Evolutionary conservation across 2,888 invertebrate genomes (phyloP).

Genomic region (Drosophila suboccidentalis): DNA sequence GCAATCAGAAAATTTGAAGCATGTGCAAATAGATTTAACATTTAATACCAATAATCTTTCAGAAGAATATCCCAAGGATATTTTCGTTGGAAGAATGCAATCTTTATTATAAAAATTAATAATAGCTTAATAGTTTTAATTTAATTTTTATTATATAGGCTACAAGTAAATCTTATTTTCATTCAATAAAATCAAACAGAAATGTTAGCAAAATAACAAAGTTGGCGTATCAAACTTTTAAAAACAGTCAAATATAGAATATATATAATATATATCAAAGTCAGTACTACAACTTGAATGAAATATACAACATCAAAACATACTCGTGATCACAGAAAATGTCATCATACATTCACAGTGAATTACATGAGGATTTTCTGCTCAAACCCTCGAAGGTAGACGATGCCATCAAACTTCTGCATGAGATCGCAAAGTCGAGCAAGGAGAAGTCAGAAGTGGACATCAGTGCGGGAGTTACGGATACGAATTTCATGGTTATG

Average conservation of each 20-base stretch:
- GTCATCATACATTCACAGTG: conserved; percentile 13
- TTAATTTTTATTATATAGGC: no score
- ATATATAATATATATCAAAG: background rate
- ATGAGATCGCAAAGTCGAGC: conserved; percentile 32
- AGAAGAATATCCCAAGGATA: no score
- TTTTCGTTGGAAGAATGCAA: no score
- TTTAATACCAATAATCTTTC: background rate
- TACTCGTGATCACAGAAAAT: conserved; percentile 18
- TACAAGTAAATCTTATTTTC: no score
- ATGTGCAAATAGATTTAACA: background rate
- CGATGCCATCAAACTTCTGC: conserved; percentile 33
- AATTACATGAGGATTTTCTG: conserved; percentile 50
- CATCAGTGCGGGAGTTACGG: conserved; percentile 28
- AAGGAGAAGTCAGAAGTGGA: conserved; percentile 35
- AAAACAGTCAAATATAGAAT: background rate
- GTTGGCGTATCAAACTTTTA: background rate
- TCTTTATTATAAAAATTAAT: no score
- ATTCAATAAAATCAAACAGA: background rate
- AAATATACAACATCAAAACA: conserved; percentile 1
- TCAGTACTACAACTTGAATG: background rate
- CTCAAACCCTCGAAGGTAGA: conserved; percentile 26
- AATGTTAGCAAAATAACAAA: background rate
- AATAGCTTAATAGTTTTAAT: no score
- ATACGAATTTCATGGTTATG: conserved; percentile 37
- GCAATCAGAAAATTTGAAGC: background rate